Evolutionary conservation across 2,113 vertebrate genomes (phyloP).

Genomic region (Noctilio leporinus): DNA sequence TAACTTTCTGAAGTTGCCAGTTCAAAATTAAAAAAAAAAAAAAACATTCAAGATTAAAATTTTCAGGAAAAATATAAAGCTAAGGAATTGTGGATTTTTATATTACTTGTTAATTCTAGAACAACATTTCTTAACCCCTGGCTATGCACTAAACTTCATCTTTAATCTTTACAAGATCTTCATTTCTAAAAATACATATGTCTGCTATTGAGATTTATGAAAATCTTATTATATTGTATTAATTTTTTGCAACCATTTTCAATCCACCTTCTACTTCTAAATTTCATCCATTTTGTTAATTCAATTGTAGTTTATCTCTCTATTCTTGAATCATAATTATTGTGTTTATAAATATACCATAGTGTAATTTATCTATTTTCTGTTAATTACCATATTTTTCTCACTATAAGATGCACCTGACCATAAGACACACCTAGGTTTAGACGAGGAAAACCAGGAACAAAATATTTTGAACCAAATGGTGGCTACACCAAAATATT

Average conservation of each 20-base stretch:
- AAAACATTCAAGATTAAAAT: neutral
- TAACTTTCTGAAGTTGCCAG: neutral
- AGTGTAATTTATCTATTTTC: neutral
- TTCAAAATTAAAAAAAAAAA: neutral
- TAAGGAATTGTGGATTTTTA: neutral
- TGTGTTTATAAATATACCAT: neutral
- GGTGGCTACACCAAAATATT: no score
- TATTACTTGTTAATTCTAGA: neutral
- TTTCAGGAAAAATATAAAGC: neutral
- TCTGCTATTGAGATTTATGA: neutral
- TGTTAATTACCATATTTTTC: no score
- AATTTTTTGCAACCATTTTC: neutral
- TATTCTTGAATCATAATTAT: neutral
- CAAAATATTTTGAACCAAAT: no score
- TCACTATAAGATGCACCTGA: no score
- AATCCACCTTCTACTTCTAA: neutral
- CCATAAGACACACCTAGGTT: no score
- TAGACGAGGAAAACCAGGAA: no score
- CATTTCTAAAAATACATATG: neutral
- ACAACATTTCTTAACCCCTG: neutral
- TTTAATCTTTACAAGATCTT: neutral
- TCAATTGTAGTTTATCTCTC: neutral
- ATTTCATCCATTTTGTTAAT: neutral
- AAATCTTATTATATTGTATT: neutral
- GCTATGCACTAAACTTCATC: neutral